Base-by-base conservation (phyloP, 2,113 vertebrate genomes). In the Syrmaticus mikado region DNA sequence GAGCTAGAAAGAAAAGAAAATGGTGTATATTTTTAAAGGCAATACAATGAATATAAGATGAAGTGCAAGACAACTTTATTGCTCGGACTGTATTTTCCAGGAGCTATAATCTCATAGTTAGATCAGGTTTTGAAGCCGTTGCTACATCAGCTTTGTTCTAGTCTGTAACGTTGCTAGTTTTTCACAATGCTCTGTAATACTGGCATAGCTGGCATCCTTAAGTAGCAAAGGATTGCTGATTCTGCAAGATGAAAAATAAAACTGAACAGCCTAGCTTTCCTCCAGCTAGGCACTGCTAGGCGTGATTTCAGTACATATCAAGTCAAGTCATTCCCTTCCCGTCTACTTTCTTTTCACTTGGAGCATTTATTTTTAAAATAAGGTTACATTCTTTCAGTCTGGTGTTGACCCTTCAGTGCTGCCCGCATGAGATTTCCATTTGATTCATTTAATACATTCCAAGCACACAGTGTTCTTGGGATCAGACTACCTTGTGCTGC, bases 361-460 rank as follows among this genome's bases (percentile, higher is more conserved):
- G 70, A 71, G n/a, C 79, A 75, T 90, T 93, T 95, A 92, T 96
- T 95, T 96, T 96, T 95, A 66, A 87, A 95, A 79, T 77, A 91
- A 94, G 87, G 85, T 96, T 95, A 88, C 82, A 86, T 92, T 94
- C 92, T 87, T 94, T 78, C 85, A 86, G 80, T 75, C 43, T 95
- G 79, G 57, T 68, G 46, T 84, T 95, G 89, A 94, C 94, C 91
- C 93, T 92, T 87, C 16, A 45, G 65, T 0, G 0, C 57, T 91
- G 76, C 85, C 75, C 82, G 36, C 71, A 66, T 94, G 89, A 89
- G 82, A 86, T 92, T 95, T 87, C 68, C 68, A 32, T 96, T 94
- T 95, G 72, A 79, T 89, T 87, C 85, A 40, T 72, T 91, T 91
- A 82, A 91, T 68, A 34, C 85, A 91, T 94, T 91, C 87, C 87